Percentiles rank a stretch among this genome's conserved stretches.
phyloP scores from a whole-genome alignment of 1,140 invertebrate genomes.

The Drosophila santomea region DNA sequence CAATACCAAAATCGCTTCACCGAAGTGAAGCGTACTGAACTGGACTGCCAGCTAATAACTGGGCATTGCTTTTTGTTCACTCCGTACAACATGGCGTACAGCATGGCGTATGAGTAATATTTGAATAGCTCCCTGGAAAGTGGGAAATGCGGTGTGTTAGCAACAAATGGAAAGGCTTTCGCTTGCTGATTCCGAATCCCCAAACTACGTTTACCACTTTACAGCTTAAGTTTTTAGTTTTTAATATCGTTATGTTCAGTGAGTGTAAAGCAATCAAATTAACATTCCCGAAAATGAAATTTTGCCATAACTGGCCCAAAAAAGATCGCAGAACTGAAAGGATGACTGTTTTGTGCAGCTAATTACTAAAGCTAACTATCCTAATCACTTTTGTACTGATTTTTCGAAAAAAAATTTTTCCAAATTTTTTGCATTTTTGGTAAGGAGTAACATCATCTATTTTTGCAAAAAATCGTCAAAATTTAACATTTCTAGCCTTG shows the following conservation, averaged over 20 bases:
- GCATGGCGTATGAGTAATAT: conserved; percentile 60
- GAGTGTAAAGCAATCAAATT: neutral
- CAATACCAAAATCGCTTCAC: conserved; percentile 8
- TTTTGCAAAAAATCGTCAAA: too few relatives aligned
- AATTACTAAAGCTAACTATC: too few relatives aligned
- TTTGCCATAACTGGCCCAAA: too few relatives aligned
- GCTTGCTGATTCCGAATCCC: neutral
- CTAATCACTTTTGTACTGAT: too few relatives aligned
- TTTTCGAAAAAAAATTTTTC: too few relatives aligned
- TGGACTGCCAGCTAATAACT: conserved; percentile 50
- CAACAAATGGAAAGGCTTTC: conserved; percentile 7
- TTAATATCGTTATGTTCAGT: neutral
- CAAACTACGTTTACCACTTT: neutral
- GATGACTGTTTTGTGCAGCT: too few relatives aligned
- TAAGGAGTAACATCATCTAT: too few relatives aligned
- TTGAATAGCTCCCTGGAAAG: neutral
- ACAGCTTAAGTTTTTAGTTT: neutral
- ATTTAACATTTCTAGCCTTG: too few relatives aligned
- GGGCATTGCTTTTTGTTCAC: conserved; percentile 45
- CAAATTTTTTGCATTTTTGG: too few relatives aligned
- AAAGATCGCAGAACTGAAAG: too few relatives aligned
- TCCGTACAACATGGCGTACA: conserved; percentile 42
- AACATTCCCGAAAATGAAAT: too few relatives aligned
- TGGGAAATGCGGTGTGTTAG: conserved; percentile 1
- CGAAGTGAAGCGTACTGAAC: conserved; percentile 12